Evolutionary conservation across 2,797 vertebrate genomes (phyloP).

Genomic region (Falco berigora): DNA sequence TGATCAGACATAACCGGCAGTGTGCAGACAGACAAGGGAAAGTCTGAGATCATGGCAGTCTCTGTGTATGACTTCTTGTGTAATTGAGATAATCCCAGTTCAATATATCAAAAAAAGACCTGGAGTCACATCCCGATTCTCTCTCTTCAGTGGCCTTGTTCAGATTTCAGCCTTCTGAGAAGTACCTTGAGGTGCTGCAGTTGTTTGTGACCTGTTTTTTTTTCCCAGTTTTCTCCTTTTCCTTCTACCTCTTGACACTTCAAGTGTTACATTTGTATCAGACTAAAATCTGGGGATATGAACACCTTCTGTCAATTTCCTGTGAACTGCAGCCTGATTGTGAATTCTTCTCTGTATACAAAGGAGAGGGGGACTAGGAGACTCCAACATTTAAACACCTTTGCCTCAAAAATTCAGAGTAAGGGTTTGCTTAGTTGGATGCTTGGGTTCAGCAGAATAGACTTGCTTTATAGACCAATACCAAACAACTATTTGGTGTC

Average conservation of each 20-base stretch:
- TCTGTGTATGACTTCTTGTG: too few species aligned
- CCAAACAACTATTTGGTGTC: background rate
- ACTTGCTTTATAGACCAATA: background rate
- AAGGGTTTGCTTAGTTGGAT: background rate
- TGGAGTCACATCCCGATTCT: rapidly evolving
- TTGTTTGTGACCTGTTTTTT: background rate
- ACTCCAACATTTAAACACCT: background rate
- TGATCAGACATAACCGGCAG: background rate
- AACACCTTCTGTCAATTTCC: background rate
- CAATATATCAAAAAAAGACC: background rate
- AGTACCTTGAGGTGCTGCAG: background rate
- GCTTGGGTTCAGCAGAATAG: background rate
- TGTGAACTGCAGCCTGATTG: background rate
- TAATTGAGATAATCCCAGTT: background rate
- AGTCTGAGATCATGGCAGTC: background rate
- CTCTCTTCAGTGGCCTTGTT: background rate
- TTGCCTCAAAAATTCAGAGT: background rate
- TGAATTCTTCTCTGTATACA: background rate
- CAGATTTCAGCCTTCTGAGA: background rate
- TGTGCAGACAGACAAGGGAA: background rate
- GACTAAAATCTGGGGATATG: background rate
- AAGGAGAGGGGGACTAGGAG: too few species aligned
- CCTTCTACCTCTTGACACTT: background rate
- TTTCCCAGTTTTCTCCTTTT: background rate
- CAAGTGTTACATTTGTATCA: background rate